A percentile compares a stretch with the other conserved stretches of the same genome.
These are phyloP conservation scores for Thalassaphorura encarpata DNA, from an alignment of 1,140 invertebrate genomes.

Conservation along the genomic window DNA sequence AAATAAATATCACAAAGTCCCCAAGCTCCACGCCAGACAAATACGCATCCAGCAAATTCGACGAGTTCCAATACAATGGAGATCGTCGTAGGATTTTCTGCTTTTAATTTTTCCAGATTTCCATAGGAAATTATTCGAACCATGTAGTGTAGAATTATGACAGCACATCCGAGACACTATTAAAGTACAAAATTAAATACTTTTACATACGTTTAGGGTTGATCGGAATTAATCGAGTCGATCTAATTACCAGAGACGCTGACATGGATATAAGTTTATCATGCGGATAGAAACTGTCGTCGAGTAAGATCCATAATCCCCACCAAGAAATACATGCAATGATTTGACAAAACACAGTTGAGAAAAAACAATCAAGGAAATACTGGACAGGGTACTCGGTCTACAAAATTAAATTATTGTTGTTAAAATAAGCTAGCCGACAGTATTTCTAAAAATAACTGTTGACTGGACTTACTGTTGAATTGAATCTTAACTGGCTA, in stretches of 20 bases:
- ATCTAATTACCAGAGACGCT: slow-evolving; percentile 55
- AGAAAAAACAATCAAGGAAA: slow-evolving; percentile 72
- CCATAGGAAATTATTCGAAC: no score
- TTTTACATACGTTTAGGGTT: no score
- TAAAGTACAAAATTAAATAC: no score
- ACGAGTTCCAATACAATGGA: no score
- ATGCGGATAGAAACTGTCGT: slow-evolving; percentile 62
- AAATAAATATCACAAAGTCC: slow-evolving; percentile 61
- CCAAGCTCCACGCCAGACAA: slow-evolving; percentile 80
- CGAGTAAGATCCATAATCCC: slow-evolving; percentile 68
- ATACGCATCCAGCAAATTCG: slow-evolving; percentile 70
- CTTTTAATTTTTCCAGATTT: no score
- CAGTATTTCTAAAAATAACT: neutral
- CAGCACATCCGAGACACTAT: no score
- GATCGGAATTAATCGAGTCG: no score
- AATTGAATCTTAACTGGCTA: slow-evolving; percentile 23
- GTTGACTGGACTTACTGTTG: slow-evolving; percentile 15
- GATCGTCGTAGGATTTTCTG: no score
- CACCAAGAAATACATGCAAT: slow-evolving; percentile 79
- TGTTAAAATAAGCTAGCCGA: neutral
- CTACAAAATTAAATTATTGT: slow-evolving; percentile 9
- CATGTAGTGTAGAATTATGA: no score
- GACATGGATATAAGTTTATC: slow-evolving; percentile 50
- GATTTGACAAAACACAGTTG: slow-evolving; percentile 66
- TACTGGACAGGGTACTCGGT: slow-evolving; percentile 39